Evolutionary conservation across 2,888 invertebrate genomes (phyloP).

Genomic region (Apocheima hispidaria): DNA sequence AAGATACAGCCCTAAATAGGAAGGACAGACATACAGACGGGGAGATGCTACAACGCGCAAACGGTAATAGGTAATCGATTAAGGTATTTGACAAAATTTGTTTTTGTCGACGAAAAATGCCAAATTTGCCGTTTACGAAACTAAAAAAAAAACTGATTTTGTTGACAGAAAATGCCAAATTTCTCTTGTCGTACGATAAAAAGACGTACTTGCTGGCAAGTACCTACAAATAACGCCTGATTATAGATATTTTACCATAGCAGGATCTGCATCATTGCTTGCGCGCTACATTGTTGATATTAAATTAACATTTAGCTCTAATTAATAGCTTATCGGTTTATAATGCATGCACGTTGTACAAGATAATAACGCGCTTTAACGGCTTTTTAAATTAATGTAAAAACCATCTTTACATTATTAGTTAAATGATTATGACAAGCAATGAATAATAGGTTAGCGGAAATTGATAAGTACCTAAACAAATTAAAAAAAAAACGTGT

Average conservation of each 20-base stretch:
- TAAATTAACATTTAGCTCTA: constrained; percentile 73
- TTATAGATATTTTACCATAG: constrained; percentile 20
- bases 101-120: too few relatives aligned
- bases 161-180: too few relatives aligned
- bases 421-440: constrained; percentile 10
- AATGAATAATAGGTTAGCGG: background rate
- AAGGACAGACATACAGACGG: too few relatives aligned
- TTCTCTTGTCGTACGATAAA: too few relatives aligned
- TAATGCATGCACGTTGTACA: constrained; percentile 32
- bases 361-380: constrained; percentile 20
- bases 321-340: constrained; percentile 71
- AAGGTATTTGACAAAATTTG: too few relatives aligned
- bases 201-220: too few relatives aligned
- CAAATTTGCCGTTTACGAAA: too few relatives aligned
- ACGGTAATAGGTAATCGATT: too few relatives aligned
- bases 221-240: background rate
- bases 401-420: constrained; percentile 4
- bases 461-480: background rate
- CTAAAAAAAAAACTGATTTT: too few relatives aligned
- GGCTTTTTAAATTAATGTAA: constrained; percentile 14
- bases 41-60: too few relatives aligned
- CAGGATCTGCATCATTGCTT: constrained; percentile 64
- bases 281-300: constrained; percentile 68
- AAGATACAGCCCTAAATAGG: too few relatives aligned
- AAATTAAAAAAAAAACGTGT: too few relatives aligned